These are phyloP conservation scores for Papilio glaucus DNA, from an alignment of 1,140 invertebrate species.

Conservation along the genomic window DNA sequence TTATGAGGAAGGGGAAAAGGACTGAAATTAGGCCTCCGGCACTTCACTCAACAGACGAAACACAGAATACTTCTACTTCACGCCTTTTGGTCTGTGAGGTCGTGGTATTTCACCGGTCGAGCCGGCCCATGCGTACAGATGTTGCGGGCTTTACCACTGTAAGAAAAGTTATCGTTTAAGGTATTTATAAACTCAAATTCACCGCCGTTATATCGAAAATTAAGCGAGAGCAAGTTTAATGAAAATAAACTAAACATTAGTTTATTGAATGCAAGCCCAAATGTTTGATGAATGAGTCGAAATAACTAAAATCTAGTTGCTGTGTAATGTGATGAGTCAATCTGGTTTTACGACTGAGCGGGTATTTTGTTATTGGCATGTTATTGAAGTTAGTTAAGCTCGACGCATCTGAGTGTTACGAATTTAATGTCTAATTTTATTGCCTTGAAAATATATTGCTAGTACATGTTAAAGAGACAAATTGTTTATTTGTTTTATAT, in stretches of 20 bases:
- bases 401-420: not conserved
- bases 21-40: too few species aligned
- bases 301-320: not conserved
- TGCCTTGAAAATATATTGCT: not conserved
- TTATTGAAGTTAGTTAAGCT: slow-evolving; percentile 9
- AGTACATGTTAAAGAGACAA: not conserved
- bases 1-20: too few species aligned
- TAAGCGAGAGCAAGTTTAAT: too few species aligned
- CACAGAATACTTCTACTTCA: too few species aligned
- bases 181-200: too few species aligned
- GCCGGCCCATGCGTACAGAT: too few species aligned
- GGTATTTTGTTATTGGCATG: slow-evolving; percentile 1
- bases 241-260: not conserved
- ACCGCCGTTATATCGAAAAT: too few species aligned
- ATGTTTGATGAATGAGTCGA: not conserved
- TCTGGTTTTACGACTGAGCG: not conserved
- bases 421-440: slow-evolving; percentile 8
- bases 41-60: too few species aligned
- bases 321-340: slow-evolving; percentile 4
- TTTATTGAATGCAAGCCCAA: not conserved
- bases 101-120: too few species aligned
- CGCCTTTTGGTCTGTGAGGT: too few species aligned
- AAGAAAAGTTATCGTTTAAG: too few species aligned
- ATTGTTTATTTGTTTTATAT: slow-evolving; percentile 9
- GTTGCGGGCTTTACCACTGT: too few species aligned